A percentile compares a stretch with the other conserved stretches of the same genome.
phyloP scores from a whole-genome alignment of 1,140 invertebrate genomes.

The Drosophila sproati region DNA sequence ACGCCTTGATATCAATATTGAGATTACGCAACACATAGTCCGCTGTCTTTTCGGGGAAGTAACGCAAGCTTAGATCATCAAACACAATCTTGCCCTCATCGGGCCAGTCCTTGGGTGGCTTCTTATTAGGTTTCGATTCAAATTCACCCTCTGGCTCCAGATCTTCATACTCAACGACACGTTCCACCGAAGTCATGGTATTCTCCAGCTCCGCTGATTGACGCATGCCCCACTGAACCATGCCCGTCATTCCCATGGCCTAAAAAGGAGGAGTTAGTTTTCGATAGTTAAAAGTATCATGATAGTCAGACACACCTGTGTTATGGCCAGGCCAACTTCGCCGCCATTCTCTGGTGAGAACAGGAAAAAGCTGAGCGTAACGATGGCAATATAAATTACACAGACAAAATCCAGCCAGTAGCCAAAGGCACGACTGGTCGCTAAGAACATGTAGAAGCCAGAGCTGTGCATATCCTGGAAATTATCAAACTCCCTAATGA shows the following conservation, averaged over 20 bases:
- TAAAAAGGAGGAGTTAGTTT: conserved; percentile 62
- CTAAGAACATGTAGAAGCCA: conserved; percentile 88
- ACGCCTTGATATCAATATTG: conserved; percentile 86
- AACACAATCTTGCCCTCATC: conserved; percentile 89
- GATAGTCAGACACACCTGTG: conserved; percentile 61
- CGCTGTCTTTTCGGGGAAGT: conserved; percentile 87
- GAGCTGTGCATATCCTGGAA: conserved; percentile 90
- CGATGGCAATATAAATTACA: conserved; percentile 89
- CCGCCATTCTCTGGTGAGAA: conserved; percentile 88
- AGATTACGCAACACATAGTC: conserved; percentile 88
- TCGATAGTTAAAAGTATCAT: too few species aligned
- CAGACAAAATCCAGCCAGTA: conserved; percentile 92
- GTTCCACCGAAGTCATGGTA: conserved; percentile 92
- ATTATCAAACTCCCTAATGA: conserved; percentile 92
- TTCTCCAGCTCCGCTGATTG: conserved; percentile 93
- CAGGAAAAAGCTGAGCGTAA: conserved; percentile 89
- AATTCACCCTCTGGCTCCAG: conserved; percentile 89
- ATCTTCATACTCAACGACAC: conserved; percentile 90
- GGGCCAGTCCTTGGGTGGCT: conserved; percentile 90
- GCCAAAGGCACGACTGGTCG: conserved; percentile 89
- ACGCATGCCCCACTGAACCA: conserved; percentile 94
- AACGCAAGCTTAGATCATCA: conserved; percentile 88
- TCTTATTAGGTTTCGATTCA: conserved; percentile 87
- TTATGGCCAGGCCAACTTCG: conserved; percentile 92
- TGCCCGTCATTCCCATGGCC: conserved; percentile 91